phyloP scores from a whole-genome alignment of 2,113 vertebrate genomes.

The Ariopsis seemanni region DNA sequence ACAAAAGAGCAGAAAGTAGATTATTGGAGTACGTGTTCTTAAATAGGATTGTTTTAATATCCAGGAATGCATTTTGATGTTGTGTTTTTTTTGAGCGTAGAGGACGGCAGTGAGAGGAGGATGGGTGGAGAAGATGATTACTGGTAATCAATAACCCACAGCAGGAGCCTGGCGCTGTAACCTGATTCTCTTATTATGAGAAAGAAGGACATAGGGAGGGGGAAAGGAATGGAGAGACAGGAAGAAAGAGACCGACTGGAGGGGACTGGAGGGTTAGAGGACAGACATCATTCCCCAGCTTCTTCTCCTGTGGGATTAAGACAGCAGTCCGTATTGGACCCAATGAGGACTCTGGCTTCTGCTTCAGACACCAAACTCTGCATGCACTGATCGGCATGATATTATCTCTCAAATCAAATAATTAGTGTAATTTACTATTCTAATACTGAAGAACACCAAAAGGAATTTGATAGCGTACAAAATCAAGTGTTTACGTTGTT shows the following conservation, averaged over 20 bases:
- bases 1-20: not conserved
- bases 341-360: not conserved
- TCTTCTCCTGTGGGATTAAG: conserved; percentile 51
- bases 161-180: conserved; percentile 62
- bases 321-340: conserved; percentile 33
- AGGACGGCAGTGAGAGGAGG: conserved; percentile 42
- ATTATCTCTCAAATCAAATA: not conserved
- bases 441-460: not conserved
- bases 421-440: not conserved
- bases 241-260: conserved; percentile 12
- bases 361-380: not conserved
- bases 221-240: conserved; percentile 39
- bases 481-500: not conserved
- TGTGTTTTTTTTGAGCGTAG: conserved; percentile 3
- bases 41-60: not conserved
- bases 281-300: conserved; percentile 55
- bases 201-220: conserved; percentile 33
- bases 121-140: conserved; percentile 55
- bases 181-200: conserved; percentile 63
- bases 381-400: not conserved
- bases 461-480: not conserved
- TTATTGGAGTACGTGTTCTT: not conserved
- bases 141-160: conserved; percentile 71
- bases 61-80: not conserved
- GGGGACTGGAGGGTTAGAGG: conserved; percentile 23